Evolutionary conservation across 2,113 vertebrate genomes (phyloP).

Genomic region (Lota lota): DNA sequence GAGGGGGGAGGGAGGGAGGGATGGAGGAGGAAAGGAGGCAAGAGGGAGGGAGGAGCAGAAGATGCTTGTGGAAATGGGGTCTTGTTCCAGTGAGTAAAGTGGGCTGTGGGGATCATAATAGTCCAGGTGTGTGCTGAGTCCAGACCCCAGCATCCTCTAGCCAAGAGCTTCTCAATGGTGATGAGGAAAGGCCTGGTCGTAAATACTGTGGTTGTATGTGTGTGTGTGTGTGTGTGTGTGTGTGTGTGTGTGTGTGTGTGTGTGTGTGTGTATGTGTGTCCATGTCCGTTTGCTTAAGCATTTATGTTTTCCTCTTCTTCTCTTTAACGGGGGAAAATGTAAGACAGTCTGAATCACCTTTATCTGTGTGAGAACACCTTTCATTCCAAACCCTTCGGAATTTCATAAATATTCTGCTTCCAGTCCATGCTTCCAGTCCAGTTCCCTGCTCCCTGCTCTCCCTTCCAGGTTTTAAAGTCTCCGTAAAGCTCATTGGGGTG

Average conservation of each 20-base stretch:
- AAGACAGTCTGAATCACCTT: constrained; percentile 35
- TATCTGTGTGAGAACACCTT: constrained; percentile 14
- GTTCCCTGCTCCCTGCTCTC: constrained; percentile 18
- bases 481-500: constrained; percentile 33
- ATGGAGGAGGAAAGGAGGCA: too few relatives aligned
- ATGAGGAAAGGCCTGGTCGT: constrained; percentile 42
- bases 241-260: constrained; percentile 10
- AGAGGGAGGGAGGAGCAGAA: too few relatives aligned
- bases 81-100: constrained; percentile 37
- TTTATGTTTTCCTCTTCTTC: background rate
- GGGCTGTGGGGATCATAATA: constrained; percentile 62
- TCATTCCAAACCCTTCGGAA: constrained; percentile 41
- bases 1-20: too few relatives aligned
- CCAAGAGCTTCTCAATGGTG: constrained; percentile 18
- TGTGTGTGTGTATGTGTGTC: constrained; percentile 21
- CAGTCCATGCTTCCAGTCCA: constrained; percentile 28
- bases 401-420: constrained; percentile 48
- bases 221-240: constrained; percentile 16
- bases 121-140: constrained; percentile 60
- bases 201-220: constrained; percentile 45
- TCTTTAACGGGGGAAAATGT: constrained; percentile 30
- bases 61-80: too few relatives aligned
- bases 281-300: constrained; percentile 2
- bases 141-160: constrained; percentile 26
- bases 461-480: constrained; percentile 31